These are phyloP conservation scores for Bostrychus sinensis DNA, from an alignment of 2,113 vertebrate genomes.

Conservation along the genomic window DNA sequence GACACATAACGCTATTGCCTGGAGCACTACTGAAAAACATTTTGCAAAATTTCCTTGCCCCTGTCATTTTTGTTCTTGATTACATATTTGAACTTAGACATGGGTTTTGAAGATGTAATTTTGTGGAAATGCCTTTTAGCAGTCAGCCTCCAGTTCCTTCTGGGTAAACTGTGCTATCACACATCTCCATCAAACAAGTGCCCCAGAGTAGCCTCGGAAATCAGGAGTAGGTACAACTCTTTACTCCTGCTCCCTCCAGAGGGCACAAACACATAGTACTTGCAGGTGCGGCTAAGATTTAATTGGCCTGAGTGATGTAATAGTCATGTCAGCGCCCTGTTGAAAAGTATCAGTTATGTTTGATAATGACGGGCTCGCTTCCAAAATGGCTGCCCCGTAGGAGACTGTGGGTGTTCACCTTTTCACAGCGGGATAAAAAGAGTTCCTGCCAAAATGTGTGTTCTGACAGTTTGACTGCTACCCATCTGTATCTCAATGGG, in stretches of 20 bases:
- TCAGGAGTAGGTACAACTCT: background rate
- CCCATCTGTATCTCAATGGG: conserved; percentile 21
- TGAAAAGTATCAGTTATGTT: conserved; percentile 14
- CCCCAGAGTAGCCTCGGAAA: conserved; percentile 3
- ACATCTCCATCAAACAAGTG: background rate
- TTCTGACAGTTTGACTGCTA: conserved; percentile 29
- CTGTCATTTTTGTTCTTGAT: conserved; percentile 7
- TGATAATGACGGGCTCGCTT: conserved; percentile 26
- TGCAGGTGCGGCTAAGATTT: background rate
- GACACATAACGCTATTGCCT: background rate
- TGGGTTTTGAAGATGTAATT: conserved; percentile 4
- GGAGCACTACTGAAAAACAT: background rate
- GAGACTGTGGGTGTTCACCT: conserved; percentile 20
- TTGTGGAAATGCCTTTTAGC: background rate
- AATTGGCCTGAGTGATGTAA: conserved; percentile 1
- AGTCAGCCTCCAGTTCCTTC: background rate
- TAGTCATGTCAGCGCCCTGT: background rate
- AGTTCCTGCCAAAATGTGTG: conserved; percentile 28
- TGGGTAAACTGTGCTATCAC: background rate
- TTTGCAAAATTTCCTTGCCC: background rate
- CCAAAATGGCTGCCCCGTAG: conserved; percentile 5
- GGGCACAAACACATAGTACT: background rate
- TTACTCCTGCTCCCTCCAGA: conserved; percentile 1
- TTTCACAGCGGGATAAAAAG: conserved; percentile 18
- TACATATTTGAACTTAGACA: conserved; percentile 8